A percentile compares a stretch with the other conserved stretches of the same genome.
These are phyloP conservation scores for Cyprinus carpio DNA, from an alignment of 2,113 vertebrate genomes.

Conservation along the genomic window DNA sequence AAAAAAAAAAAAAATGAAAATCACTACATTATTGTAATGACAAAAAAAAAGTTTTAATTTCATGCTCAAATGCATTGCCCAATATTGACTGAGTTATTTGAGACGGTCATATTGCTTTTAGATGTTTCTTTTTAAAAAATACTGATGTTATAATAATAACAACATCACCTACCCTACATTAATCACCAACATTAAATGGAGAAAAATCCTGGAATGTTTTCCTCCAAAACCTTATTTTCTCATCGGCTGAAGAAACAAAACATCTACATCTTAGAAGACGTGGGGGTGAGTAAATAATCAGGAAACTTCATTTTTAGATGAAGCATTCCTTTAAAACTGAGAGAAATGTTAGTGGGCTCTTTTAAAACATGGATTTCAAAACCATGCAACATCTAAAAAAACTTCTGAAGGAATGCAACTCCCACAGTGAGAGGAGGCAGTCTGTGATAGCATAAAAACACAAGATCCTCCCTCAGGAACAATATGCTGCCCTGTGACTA, in stretches of 20 bases:
- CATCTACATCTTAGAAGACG: not conserved
- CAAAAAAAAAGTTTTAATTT: no score
- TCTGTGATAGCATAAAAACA: slow-evolving; percentile 7
- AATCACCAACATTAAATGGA: no score
- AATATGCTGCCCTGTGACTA: not conserved
- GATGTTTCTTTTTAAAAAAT: no score
- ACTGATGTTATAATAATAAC: no score
- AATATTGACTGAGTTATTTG: no score
- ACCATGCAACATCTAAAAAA: not conserved
- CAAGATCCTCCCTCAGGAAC: slow-evolving; percentile 14
- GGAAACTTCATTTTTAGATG: not conserved
- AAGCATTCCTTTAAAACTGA: not conserved
- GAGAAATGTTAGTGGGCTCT: slow-evolving; percentile 11
- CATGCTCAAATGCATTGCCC: no score
- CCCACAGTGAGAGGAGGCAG: slow-evolving; percentile 19
- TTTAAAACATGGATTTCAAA: slow-evolving; percentile 11
- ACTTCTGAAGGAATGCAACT: slow-evolving; percentile 15
- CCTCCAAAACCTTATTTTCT: not conserved
- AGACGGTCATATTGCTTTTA: no score
- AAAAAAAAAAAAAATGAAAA: no score
- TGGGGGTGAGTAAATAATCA: not conserved
- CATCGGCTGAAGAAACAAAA: not conserved
- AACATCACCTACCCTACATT: no score
- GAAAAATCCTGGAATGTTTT: not conserved
- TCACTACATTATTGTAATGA: no score